phyloP scores from a whole-genome alignment of 2,797 vertebrate genomes.

The Cephalopachus bancanus region DNA sequence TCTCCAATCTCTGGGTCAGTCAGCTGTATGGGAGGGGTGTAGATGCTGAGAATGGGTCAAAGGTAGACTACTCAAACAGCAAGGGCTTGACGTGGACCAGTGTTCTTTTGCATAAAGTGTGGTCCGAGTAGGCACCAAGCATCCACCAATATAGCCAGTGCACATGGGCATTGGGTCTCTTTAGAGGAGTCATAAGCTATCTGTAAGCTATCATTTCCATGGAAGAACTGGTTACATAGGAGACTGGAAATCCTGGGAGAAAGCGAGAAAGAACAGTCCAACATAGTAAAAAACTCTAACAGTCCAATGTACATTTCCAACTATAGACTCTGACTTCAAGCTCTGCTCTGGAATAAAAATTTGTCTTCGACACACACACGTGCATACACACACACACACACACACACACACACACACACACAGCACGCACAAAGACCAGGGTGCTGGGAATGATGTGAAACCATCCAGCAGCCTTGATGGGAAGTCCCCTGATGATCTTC shows the following conservation, averaged over 20 bases:
- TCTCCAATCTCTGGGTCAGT: background rate
- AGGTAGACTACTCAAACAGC: background rate
- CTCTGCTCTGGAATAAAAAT: background rate
- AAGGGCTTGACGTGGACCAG: background rate
- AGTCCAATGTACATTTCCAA: background rate
- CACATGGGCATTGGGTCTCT: background rate
- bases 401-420: background rate
- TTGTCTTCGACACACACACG: fast-evolving
- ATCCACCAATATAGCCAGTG: background rate
- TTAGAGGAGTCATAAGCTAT: background rate
- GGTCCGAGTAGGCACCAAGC: background rate
- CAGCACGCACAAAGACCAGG: fast-evolving
- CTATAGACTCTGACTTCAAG: background rate
- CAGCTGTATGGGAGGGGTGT: background rate
- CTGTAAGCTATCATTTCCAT: background rate
- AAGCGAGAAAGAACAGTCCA: background rate
- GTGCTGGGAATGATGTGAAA: background rate
- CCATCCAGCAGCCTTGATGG: background rate
- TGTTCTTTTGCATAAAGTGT: background rate
- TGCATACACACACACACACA: background rate
- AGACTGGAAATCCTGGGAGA: background rate
- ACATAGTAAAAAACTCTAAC: background rate
- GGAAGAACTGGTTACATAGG: background rate
- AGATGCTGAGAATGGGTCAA: background rate
- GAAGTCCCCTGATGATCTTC: background rate